Conservation (phyloP, 2,888 invertebrate species). For the Pyrochroa serraticornis region DNA sequence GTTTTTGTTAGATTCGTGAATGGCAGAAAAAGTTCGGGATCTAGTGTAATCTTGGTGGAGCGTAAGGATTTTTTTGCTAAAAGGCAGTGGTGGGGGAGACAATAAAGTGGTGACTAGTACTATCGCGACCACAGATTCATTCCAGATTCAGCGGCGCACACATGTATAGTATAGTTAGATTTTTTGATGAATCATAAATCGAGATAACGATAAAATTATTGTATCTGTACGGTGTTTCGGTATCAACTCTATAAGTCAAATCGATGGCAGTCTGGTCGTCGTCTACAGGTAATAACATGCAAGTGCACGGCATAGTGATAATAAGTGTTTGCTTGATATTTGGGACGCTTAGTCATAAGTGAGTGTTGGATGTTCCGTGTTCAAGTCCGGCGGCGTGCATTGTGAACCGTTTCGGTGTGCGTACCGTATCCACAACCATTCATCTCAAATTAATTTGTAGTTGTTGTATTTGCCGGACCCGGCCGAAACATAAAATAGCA, state of each 20-base stretch:
- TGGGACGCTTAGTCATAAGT: slow-evolving; percentile 13
- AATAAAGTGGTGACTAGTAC: slow-evolving; percentile 23
- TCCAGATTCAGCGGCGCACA: slow-evolving; percentile 15
- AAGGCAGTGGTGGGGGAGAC: slow-evolving; percentile 12
- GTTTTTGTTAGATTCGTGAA: too few species aligned
- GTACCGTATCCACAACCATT: slow-evolving; percentile 2
- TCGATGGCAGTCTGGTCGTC: slow-evolving; percentile 29
- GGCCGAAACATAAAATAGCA: slow-evolving; percentile 42
- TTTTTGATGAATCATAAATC: slow-evolving; percentile 16
- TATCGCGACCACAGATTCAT: slow-evolving; percentile 25
- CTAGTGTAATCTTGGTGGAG: too few species aligned
- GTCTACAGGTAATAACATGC: slow-evolving; percentile 27
- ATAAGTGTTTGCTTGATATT: slow-evolving; percentile 20
- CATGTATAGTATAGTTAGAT: slow-evolving; percentile 4
- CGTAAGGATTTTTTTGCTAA: background rate
- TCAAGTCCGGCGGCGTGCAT: background rate
- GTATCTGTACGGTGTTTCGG: slow-evolving; percentile 1
- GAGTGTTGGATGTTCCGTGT: slow-evolving; percentile 1
- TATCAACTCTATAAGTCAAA: slow-evolving; percentile 7
- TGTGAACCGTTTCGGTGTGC: background rate
- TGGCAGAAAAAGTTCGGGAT: too few species aligned
- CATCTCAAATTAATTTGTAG: slow-evolving; percentile 21
- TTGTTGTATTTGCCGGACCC: slow-evolving; percentile 32
- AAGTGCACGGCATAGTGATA: slow-evolving; percentile 6
- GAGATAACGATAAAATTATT: slow-evolving; percentile 2